Evolutionary conservation across 2,113 vertebrate genomes (phyloP), one percentile per base, ranked within the genome.

Genomic region (Dolichotis patagonum): DNA sequence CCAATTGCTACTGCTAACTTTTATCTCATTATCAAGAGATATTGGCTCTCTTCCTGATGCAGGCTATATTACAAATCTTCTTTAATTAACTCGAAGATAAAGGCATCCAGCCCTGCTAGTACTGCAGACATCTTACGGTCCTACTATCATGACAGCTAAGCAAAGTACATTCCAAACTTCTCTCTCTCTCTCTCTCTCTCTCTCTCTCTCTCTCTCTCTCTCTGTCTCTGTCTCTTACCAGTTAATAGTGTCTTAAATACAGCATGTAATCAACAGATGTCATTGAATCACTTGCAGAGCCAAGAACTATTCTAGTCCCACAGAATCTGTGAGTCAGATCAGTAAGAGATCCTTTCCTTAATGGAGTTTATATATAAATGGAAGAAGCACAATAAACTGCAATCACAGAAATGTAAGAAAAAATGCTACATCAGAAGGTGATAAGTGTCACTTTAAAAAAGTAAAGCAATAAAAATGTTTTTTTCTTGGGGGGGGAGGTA

Each of bases 71-170:
- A 43, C 4, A 92, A 90, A 80, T 90, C 28, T 38, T 91, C 32
- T 69, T 75, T 38, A 89, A 88, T 84, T 91, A 65, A 91, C 80
- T 88, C 30, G 52, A 65, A 85, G 75, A 87, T 62, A 52, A 90
- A 95, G 11, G 26, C 7, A 26, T 58, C 20, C 26, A 75, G 38
- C 6, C 5, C 1, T 90, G 38, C 9, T 95, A 7, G 19, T 58
- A n/a, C 20, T 58, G 38, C 26, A 71, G 38, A 43, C 24, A 35
- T 46, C 22, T 95, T 85, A 32, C 8, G 69, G 19, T 49, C 58
- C 46, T 73, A 54, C 46, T 63, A 46, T 63, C 82, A 35, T 43
- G 77, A 84, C 92, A 43, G 1, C 28, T 52, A 52, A 63, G 8
- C 5, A 41, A 84, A 83, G 43, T 73, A 38, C 3, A 46, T 92